Base-by-base conservation (phyloP, 2,888 invertebrate species). In the Euproctis similis region DNA sequence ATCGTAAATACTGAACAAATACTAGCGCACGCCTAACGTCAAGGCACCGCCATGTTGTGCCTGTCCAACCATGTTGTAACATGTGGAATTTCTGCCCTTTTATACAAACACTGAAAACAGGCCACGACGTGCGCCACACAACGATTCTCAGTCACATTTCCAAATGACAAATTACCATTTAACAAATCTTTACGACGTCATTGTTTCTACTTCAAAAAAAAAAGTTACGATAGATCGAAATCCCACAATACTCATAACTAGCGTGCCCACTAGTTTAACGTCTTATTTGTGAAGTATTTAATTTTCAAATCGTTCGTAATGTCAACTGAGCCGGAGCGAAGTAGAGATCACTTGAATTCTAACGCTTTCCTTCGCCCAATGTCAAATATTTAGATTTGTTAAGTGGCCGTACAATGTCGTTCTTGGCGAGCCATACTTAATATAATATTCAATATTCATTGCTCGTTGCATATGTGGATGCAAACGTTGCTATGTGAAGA, bases 331-430 rank as follows among this genome's bases (percentile, higher is more conserved):
- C 48, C 73, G 59, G 61, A 69, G 63, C 68, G 64, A 55, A 67
- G 72, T 62, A 59, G 59, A 75, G 80, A 84, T 82, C 82, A 82
- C 84, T 84, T 82, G 80, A 84, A 81, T 82, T 80, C 81, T 82
- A 82, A 84, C 84, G 82, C 84, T 84, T 84, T 84, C 74, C 76
- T 84, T 77, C 73, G 77, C 69, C 75, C 78, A 76, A 72, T 58
- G 76, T 60, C 67, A 77, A 84, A 84, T 84, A 84, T 84, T 84
- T 82, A 71, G 73, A 80, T 80, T 74, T 71, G 67, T 78, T 82
- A 84, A 84, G 84, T 81, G 82, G 74, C 73, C 75, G 67, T 74
- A 70, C 78, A 78, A 73, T 75, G 76, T 73, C 72, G 73, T 73
- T 65, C 71, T n/a, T 71, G 70, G 68, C 59, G 71, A 70, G 69